Evolutionary conservation across 2,888 invertebrate species (phyloP).

Genomic region (Nymphalis urticae): DNA sequence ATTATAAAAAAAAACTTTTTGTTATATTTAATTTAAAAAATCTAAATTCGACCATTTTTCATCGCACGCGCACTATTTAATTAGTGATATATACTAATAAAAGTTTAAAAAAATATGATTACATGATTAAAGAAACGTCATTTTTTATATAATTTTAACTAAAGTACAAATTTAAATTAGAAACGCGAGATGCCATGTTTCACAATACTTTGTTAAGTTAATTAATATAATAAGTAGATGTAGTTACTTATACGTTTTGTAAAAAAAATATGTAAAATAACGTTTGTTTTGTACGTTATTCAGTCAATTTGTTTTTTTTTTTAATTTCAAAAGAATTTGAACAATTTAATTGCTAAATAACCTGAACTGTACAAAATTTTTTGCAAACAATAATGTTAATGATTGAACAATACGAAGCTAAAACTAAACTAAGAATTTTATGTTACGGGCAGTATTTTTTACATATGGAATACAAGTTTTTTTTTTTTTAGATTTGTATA

Average conservation of each 20-base stretch:
- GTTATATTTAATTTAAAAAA: background rate
- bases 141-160: conserved; percentile 39
- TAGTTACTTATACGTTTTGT: background rate
- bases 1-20: background rate
- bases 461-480: background rate
- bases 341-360: background rate
- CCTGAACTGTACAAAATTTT: too few species aligned
- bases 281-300: conserved; percentile 14
- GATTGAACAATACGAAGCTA: too few species aligned
- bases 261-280: conserved; percentile 10
- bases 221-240: conserved; percentile 22
- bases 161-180: conserved; percentile 65
- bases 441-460: background rate
- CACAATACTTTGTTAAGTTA: conserved; percentile 41
- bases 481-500: background rate
- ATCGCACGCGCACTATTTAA: background rate
- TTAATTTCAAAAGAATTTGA: conserved; percentile 1
- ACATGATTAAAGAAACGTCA: conserved; percentile 3
- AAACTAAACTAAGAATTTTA: too few species aligned
- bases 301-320: conserved; percentile 1
- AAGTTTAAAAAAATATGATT: background rate
- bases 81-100: conserved; percentile 3
- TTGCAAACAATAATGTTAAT: too few species aligned
- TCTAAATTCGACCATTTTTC: too few species aligned
- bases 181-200: conserved; percentile 66